Conservation (phyloP, 2,797 vertebrate genomes). For the Protonibea diacanthus region DNA sequence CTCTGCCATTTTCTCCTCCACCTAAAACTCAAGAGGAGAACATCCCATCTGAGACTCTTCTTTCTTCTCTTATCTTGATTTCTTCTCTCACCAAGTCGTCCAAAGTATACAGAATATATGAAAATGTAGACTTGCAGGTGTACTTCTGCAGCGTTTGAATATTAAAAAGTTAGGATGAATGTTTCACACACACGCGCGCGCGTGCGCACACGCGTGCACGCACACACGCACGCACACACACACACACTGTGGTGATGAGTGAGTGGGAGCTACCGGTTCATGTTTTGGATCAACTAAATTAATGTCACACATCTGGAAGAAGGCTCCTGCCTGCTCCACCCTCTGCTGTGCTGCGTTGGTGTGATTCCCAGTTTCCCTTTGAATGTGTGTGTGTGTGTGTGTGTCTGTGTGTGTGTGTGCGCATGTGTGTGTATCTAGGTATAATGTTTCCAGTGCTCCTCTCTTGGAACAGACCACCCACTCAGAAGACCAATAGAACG, state of each 20-base stretch:
- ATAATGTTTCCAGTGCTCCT: slow-evolving; percentile 83
- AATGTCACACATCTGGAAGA: slow-evolving; percentile 86
- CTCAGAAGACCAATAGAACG: slow-evolving; percentile 82
- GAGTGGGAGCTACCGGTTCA: slow-evolving; percentile 86
- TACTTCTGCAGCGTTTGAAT: slow-evolving; percentile 38
- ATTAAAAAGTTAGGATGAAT: slow-evolving; percentile 24
- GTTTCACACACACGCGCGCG: slow-evolving; percentile 21
- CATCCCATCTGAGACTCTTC: not conserved
- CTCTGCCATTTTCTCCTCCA: slow-evolving; percentile 26
- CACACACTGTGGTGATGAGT: slow-evolving; percentile 64
- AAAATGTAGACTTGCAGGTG: slow-evolving; percentile 28
- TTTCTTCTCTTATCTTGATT: slow-evolving; percentile 1
- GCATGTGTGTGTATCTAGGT: slow-evolving; percentile 53
- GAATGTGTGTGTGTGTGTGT: slow-evolving; percentile 48
- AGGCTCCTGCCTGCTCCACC: slow-evolving; percentile 82
- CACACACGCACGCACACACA: slow-evolving; percentile 41
- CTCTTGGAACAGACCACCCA: slow-evolving; percentile 84
- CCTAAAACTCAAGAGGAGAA: slow-evolving; percentile 20
- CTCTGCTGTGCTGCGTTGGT: slow-evolving; percentile 84
- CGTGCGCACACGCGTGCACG: too few species aligned
- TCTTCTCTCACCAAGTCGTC: not conserved
- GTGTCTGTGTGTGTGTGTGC: slow-evolving; percentile 40
- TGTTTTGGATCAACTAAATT: slow-evolving; percentile 84
- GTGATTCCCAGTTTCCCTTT: slow-evolving; percentile 82
- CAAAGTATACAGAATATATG: slow-evolving; percentile 1